A percentile compares a stretch with the other conserved stretches of the same genome.
phyloP scores from a whole-genome alignment of 30 jellyfish, hydroid and myxozoan genomes.

The Sanderia malayensis region DNA sequence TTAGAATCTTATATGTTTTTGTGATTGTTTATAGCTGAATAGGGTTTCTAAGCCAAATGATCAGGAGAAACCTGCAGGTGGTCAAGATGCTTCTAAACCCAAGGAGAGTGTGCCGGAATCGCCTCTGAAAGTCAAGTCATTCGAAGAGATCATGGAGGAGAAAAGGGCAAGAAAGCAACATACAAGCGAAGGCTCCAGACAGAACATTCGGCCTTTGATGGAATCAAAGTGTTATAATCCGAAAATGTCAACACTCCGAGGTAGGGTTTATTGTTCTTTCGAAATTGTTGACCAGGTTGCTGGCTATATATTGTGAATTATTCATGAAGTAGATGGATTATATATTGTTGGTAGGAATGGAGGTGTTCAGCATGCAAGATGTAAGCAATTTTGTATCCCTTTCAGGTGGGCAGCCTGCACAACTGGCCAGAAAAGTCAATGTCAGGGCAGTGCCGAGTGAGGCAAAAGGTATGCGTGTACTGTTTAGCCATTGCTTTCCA shows the following conservation, averaged over 20 bases:
- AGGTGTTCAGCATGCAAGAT: no score
- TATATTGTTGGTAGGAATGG: no score
- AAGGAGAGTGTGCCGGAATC: conserved; percentile 6
- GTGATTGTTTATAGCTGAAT: background rate
- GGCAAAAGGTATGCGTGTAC: background rate
- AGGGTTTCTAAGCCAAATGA: background rate
- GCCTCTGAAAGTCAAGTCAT: conserved; percentile 63
- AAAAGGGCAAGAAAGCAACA: conserved; percentile 72
- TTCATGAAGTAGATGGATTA: no score
- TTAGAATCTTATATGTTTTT: no score
- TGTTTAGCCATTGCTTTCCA: no score
- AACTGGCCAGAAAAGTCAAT: background rate
- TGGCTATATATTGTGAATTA: no score
- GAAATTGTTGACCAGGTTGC: no score
- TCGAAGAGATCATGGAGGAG: conserved; percentile 91
- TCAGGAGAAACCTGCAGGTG: background rate
- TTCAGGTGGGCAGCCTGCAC: background rate
- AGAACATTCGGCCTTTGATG: background rate
- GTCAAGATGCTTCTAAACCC: conserved; percentile 13
- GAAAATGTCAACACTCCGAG: no score
- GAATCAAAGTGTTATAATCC: background rate
- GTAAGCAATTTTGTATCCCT: no score
- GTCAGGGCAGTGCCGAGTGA: background rate
- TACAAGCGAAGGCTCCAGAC: conserved; percentile 10
- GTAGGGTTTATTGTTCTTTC: no score